These are phyloP conservation scores for Phortica variegata DNA, from an alignment of 1,140 invertebrate genomes.

Conservation along the genomic window DNA sequence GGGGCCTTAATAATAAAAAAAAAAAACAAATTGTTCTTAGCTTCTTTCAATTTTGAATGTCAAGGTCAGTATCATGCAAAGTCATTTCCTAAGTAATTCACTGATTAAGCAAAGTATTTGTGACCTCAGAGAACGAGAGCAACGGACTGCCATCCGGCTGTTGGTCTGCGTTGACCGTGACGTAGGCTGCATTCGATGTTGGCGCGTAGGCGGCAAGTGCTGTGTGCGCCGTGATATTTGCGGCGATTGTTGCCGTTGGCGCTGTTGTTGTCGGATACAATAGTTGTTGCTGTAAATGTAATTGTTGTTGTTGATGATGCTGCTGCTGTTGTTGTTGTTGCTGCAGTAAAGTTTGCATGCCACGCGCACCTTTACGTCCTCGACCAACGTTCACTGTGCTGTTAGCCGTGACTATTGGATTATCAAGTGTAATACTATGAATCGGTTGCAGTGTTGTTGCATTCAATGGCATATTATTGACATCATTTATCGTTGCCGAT, in stretches of 20 bases:
- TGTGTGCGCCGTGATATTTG: slow-evolving; percentile 60
- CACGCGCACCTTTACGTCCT: slow-evolving; percentile 25
- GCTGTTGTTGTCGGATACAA: slow-evolving; percentile 52
- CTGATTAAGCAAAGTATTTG: slow-evolving; percentile 75
- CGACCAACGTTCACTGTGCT: not conserved
- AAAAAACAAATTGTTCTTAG: slow-evolving; percentile 22
- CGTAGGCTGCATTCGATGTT: slow-evolving; percentile 22
- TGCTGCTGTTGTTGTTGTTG: slow-evolving; percentile 34
- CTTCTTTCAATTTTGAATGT: not conserved
- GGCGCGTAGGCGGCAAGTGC: slow-evolving; percentile 45
- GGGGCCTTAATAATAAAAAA: not conserved
- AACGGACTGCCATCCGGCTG: slow-evolving; percentile 75
- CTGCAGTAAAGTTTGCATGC: slow-evolving; percentile 30
- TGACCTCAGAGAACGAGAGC: slow-evolving; percentile 81
- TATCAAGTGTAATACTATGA: slow-evolving; percentile 6
- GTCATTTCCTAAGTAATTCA: no score
- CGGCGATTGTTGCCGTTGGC: slow-evolving; percentile 23
- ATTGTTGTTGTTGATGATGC: slow-evolving; percentile 36
- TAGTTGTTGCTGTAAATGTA: slow-evolving; percentile 59
- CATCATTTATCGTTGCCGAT: slow-evolving; percentile 6
- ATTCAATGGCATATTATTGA: slow-evolving; percentile 3
- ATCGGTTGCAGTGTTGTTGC: slow-evolving; percentile 19
- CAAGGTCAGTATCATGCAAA: not conserved
- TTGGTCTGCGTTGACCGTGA: slow-evolving; percentile 43
- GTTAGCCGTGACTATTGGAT: slow-evolving; percentile 24